Evolutionary conservation across 2,888 invertebrate species (phyloP).

Genomic region (Ochropacha duplaris): DNA sequence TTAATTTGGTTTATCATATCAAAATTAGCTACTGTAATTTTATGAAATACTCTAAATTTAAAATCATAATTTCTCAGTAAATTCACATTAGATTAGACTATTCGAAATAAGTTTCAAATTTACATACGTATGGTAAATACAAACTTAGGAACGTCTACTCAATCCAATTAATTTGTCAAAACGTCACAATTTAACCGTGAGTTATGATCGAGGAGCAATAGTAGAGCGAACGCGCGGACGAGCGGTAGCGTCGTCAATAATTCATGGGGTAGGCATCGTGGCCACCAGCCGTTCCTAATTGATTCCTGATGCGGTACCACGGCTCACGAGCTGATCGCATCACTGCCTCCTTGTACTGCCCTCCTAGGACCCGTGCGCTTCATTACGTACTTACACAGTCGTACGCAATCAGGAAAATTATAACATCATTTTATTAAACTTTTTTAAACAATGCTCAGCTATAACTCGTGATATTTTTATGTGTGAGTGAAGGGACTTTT

Average conservation of each 20-base stretch:
- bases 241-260: constrained; percentile 71
- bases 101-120: background rate
- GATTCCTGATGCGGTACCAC: constrained; percentile 78
- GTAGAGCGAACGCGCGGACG: constrained; percentile 50
- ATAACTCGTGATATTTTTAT: constrained; percentile 3
- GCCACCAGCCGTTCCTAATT: constrained; percentile 78
- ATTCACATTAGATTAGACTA: background rate
- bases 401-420: constrained; percentile 51
- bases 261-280: constrained; percentile 78
- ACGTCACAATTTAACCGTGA: constrained; percentile 36
- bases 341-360: constrained; percentile 76
- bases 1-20: no score
- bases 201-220: constrained; percentile 50
- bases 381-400: constrained; percentile 71
- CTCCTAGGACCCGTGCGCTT: constrained; percentile 71
- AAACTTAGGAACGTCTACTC: constrained; percentile 5
- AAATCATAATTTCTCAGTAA: background rate
- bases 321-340: constrained; percentile 77
- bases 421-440: constrained; percentile 44
- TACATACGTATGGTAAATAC: background rate
- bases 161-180: constrained; percentile 14
- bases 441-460: constrained; percentile 9
- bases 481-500: no score
- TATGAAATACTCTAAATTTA: background rate
- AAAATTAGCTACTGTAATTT: background rate